These are phyloP conservation scores for Elephantulus edwardii DNA, from an alignment of 2,113 vertebrate species.

Conservation along the genomic window DNA sequence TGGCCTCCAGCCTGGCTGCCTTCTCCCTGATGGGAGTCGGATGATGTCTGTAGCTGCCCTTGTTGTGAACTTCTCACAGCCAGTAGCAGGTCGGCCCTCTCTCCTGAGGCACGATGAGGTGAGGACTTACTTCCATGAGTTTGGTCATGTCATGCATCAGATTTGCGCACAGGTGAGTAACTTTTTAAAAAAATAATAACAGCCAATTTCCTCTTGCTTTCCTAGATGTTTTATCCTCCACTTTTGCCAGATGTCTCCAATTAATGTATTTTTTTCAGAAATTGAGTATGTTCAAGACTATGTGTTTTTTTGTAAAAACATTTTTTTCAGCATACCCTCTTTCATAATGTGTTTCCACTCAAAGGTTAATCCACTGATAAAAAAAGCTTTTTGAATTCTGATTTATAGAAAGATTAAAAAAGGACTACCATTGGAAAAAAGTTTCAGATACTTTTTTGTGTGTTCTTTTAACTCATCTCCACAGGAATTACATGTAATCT, in stretches of 20 bases:
- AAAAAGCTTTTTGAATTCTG: not conserved
- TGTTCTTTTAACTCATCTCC: conserved; percentile 3
- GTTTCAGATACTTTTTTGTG: conserved; percentile 1
- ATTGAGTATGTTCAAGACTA: not conserved
- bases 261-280: conserved; percentile 1
- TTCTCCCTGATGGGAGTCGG: conserved; percentile 88
- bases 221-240: not conserved
- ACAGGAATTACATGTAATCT: not conserved
- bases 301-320: not conserved
- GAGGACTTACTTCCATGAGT: conserved; percentile 89
- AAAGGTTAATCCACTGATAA: not conserved
- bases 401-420: not conserved
- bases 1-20: conserved; percentile 92
- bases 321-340: not conserved
- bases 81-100: conserved; percentile 76
- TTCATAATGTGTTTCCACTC: not conserved
- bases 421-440: not conserved
- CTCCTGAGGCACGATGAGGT: conserved; percentile 86
- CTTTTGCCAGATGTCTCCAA: not conserved
- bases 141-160: conserved; percentile 89
- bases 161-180: conserved; percentile 88
- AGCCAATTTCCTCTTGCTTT: not conserved
- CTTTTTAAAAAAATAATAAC: not conserved
- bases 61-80: conserved; percentile 84
- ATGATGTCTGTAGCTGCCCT: conserved; percentile 91